These are phyloP conservation scores for Chalcosyrphus nemorum DNA, from an alignment of 2,888 invertebrate genomes.

Conservation along the genomic window DNA sequence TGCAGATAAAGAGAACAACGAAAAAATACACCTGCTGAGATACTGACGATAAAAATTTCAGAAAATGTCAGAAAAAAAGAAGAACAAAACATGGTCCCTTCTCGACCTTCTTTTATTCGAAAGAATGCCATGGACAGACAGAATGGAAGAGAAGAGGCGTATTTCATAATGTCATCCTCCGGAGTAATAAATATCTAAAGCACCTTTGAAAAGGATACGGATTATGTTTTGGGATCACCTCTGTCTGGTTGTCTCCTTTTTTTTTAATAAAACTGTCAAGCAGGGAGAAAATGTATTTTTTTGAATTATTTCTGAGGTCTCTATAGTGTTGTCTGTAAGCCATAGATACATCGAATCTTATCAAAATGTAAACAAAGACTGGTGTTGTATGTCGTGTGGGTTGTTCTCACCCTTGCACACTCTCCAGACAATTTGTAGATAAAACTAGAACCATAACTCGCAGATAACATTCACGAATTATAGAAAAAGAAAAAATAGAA, in stretches of 20 bases:
- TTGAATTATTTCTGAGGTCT: background rate
- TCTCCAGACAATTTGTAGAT: conserved; percentile 5
- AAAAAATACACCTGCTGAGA: conserved; percentile 51
- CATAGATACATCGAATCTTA: conserved; percentile 55
- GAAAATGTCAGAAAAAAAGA: conserved; percentile 7
- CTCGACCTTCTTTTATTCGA: background rate
- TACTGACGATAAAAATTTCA: conserved; percentile 20
- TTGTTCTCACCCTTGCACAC: background rate
- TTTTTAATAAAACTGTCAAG: conserved; percentile 4
- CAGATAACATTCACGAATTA: conserved; percentile 31
- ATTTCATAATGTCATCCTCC: conserved; percentile 52
- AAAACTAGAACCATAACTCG: background rate
- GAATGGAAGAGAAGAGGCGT: conserved; percentile 33
- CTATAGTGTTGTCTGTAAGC: background rate
- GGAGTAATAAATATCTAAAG: conserved; percentile 46
- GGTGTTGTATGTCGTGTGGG: conserved; percentile 14
- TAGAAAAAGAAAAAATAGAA: background rate
- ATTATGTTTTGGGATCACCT: conserved; percentile 24
- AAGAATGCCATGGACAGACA: background rate
- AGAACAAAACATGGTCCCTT: conserved; percentile 2
- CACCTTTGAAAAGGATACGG: conserved; percentile 27
- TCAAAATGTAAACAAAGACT: conserved; percentile 63
- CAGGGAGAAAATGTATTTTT: conserved; percentile 24
- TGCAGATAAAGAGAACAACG: conserved; percentile 19
- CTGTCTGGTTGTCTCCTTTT: conserved; percentile 4